phyloP scores from a whole-genome alignment of 2,797 vertebrate genomes.

The Nyctalus aviator region DNA sequence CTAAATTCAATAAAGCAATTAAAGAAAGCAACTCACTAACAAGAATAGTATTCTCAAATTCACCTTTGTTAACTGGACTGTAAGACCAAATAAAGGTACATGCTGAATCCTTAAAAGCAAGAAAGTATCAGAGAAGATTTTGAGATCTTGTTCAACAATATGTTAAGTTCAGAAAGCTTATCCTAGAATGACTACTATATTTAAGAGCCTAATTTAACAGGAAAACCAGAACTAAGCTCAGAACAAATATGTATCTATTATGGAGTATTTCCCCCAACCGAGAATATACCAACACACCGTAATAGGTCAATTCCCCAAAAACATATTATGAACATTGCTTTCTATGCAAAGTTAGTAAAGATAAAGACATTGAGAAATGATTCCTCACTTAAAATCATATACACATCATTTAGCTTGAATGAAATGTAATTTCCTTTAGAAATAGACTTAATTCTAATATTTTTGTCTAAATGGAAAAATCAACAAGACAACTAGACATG shows the following conservation, averaged over 20 bases:
- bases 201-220: conserved; percentile 34
- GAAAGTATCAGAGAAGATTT: neutral
- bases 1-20: conserved; percentile 43
- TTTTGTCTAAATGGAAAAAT: neutral
- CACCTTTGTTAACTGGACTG: neutral
- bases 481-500: neutral
- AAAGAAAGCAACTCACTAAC: neutral
- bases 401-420: conserved; percentile 22
- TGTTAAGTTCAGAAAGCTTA: neutral
- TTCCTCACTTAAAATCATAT: neutral
- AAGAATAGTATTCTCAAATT: neutral
- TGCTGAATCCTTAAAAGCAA: neutral
- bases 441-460: conserved; percentile 13
- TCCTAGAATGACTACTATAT: neutral
- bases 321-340: neutral
- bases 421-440: conserved; percentile 30
- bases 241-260: conserved; percentile 5
- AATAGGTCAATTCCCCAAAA: conserved; percentile 16
- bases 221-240: conserved; percentile 17
- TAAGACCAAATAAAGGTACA: conserved; percentile 8
- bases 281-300: neutral
- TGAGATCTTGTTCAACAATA: neutral
- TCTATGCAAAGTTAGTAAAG: neutral
- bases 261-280: neutral
- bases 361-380: neutral